Conservation (phyloP, 2,113 vertebrate species). For the Lepus timidus region DNA sequence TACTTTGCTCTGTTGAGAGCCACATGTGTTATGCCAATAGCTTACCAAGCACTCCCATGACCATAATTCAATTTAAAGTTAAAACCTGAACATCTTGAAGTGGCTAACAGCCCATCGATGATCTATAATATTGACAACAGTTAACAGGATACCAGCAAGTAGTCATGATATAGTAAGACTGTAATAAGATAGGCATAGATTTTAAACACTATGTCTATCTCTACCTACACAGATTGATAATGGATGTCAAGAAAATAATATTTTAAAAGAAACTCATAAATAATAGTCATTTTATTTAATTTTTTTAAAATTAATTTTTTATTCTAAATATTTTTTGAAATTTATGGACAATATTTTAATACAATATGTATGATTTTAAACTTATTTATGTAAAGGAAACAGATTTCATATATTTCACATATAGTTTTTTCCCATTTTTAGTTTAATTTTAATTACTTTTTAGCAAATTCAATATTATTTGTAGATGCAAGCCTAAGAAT, state of each 20-base stretch:
- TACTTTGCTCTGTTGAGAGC: not conserved
- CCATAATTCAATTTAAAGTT: not conserved
- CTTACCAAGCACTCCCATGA: not conserved
- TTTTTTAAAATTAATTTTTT: too few species aligned
- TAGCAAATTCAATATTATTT: too few species aligned
- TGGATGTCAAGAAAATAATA: not conserved
- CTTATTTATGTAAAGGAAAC: too few species aligned
- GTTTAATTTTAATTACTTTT: too few species aligned
- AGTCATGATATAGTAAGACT: not conserved
- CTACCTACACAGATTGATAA: not conserved
- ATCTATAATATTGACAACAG: not conserved
- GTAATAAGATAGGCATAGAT: not conserved
- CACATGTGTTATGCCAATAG: not conserved
- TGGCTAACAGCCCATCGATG: not conserved
- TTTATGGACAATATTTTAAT: too few species aligned
- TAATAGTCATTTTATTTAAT: not conserved
- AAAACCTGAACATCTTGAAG: not conserved
- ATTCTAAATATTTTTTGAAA: too few species aligned
- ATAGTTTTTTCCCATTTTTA: too few species aligned
- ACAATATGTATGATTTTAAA: too few species aligned
- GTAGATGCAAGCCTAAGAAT: too few species aligned
- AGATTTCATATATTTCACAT: too few species aligned
- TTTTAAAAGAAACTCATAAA: constrained; percentile 17
- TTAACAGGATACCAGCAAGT: not conserved
- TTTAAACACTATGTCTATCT: not conserved